A percentile compares a stretch with the other conserved stretches of the same genome.
Conservation (phyloP, 2,113 vertebrate genomes). For the Trinectes maculatus region DNA sequence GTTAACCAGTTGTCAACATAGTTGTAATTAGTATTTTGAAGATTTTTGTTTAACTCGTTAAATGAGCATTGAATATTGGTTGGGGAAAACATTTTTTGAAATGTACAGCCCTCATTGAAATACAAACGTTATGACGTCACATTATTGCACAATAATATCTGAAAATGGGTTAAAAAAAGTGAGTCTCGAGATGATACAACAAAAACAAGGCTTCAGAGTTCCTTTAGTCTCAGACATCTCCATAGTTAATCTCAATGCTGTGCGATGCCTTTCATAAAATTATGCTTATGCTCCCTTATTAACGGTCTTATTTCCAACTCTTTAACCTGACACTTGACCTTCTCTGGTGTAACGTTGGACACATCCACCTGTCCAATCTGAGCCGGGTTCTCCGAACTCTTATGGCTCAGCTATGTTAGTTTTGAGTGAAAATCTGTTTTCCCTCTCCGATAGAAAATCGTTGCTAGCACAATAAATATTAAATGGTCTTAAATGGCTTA, state of each 20-base stretch:
- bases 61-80: no score
- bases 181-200: no score
- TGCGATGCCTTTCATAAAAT: not conserved
- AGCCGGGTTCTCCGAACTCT: no score
- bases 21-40: no score
- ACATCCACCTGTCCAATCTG: not conserved
- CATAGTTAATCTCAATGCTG: not conserved
- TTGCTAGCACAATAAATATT: not conserved
- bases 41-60: no score
- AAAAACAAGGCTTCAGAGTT: not conserved
- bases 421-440: not conserved
- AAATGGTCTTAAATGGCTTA: not conserved
- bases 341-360: not conserved
- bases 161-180: no score
- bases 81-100: no score
- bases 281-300: not conserved
- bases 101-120: no score
- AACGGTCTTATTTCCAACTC: not conserved
- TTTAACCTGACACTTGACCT: not conserved
- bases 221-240: not conserved
- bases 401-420: no score
- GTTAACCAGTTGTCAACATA: no score
- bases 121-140: no score
- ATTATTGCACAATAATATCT: no score
- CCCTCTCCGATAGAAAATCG: not conserved